Conservation (phyloP, 2,797 vertebrate species). For the Oryzias sinensis region DNA sequence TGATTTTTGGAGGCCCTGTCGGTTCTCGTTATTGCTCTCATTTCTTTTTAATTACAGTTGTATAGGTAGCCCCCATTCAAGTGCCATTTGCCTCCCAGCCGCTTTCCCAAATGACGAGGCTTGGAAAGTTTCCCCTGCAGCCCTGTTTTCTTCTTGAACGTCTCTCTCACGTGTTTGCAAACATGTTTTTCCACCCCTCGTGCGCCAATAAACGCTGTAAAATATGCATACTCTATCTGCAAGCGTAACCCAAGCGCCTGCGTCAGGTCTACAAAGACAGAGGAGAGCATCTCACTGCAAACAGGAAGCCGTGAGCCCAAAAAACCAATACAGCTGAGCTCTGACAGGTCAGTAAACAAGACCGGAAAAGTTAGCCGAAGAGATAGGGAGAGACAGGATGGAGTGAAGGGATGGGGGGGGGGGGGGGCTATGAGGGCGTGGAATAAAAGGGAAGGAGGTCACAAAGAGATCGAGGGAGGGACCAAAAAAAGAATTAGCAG, state of each 20-base stretch:
- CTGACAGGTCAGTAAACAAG: conserved; percentile 90
- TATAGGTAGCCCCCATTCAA: conserved; percentile 43
- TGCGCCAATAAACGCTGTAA: conserved; percentile 5
- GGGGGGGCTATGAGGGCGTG: conserved; percentile 20
- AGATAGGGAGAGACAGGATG: conserved; percentile 35
- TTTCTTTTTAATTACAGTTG: conserved; percentile 63
- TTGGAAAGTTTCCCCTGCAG: conserved; percentile 14
- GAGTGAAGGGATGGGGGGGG: neutral
- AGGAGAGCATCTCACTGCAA: conserved; percentile 2
- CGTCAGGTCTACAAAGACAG: conserved; percentile 3
- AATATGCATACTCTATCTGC: conserved; percentile 5
- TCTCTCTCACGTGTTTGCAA: conserved; percentile 11
- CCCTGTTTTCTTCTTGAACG: conserved; percentile 8
- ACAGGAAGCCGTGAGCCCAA: conserved; percentile 66
- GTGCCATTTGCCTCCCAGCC: conserved; percentile 28
- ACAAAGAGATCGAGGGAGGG: conserved; percentile 60
- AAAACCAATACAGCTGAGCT: conserved; percentile 83
- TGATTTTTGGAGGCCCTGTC: conserved; percentile 58
- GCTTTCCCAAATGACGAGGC: conserved; percentile 32
- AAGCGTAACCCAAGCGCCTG: neutral
- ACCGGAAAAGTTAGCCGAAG: conserved; percentile 52
- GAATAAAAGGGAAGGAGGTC: conserved; percentile 58
- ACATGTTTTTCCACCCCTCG: neutral
- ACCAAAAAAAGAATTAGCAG: conserved; percentile 23
- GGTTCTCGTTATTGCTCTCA: conserved; percentile 60